Conservation (phyloP, 2,797 vertebrate species). For the Triplophysa yarkandensis region DNA sequence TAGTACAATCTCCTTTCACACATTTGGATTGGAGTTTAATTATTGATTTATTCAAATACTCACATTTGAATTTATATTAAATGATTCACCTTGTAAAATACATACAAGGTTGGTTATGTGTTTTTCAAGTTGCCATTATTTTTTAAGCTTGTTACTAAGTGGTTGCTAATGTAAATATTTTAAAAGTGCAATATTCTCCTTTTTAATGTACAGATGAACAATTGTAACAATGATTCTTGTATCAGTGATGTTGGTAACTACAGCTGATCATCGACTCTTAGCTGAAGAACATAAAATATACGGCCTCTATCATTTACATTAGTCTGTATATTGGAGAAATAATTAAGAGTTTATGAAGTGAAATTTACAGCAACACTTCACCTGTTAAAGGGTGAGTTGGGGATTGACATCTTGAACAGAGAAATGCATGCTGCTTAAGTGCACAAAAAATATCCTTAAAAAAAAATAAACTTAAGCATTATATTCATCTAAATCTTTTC, state of each 20-base stretch:
- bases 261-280: neutral
- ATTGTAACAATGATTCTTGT: neutral
- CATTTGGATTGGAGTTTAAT: too few species aligned
- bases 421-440: neutral
- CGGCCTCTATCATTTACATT: neutral
- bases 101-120: neutral
- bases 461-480: neutral
- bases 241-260: neutral
- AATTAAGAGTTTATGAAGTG: constrained; percentile 5
- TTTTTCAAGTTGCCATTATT: neutral
- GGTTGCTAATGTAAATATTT: neutral
- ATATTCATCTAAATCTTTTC: too few species aligned
- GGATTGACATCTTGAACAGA: neutral
- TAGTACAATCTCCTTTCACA: too few species aligned
- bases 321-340: neutral
- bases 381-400: neutral
- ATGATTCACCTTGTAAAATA: too few species aligned
- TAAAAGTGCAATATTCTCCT: too few species aligned
- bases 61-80: too few species aligned
- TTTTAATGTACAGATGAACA: too few species aligned
- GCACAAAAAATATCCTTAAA: neutral
- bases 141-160: neutral
- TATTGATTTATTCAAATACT: too few species aligned
- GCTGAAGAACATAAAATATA: neutral
- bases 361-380: neutral